These are phyloP conservation scores for Xestia c-nigrum DNA, from an alignment of 2,888 invertebrate genomes.

Conservation along the genomic window DNA sequence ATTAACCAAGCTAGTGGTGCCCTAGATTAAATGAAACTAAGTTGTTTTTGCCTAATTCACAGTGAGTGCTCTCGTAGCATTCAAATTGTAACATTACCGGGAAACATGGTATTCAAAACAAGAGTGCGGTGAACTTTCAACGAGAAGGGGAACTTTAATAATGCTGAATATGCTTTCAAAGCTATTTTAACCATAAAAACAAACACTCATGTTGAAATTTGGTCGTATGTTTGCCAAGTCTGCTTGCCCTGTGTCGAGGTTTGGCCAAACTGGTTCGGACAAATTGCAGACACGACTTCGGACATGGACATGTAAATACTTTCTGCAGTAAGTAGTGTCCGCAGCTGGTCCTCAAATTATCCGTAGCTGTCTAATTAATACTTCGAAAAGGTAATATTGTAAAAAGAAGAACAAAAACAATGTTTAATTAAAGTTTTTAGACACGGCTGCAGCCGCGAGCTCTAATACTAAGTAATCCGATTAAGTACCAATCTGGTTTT, in stretches of 20 bases:
- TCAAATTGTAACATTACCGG: slow-evolving; percentile 10
- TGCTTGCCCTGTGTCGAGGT: not conserved
- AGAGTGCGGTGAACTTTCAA: slow-evolving; percentile 8
- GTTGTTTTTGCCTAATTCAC: slow-evolving; percentile 28
- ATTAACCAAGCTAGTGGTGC: slow-evolving; percentile 2
- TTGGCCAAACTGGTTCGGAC: not conserved
- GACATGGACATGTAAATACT: not conserved
- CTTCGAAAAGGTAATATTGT: not conserved
- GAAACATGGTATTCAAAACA: slow-evolving; percentile 21
- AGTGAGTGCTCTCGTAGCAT: not conserved
- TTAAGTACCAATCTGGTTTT: not conserved
- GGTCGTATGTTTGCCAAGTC: not conserved
- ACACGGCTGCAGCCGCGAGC: not conserved
- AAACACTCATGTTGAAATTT: not conserved
- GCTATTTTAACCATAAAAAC: slow-evolving; percentile 7
- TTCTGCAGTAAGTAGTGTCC: not conserved
- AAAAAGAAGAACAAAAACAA: not conserved
- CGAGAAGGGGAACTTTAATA: not conserved
- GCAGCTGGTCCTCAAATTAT: not conserved
- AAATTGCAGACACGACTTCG: not conserved
- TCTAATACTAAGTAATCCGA: not conserved
- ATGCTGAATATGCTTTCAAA: slow-evolving; percentile 10
- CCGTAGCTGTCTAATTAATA: not conserved
- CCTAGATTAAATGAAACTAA: slow-evolving; percentile 5
- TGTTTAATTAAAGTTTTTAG: not conserved